Evolutionary conservation across 2,797 vertebrate species (phyloP).

Genomic region (Xiphorhynchus erythropygius): DNA sequence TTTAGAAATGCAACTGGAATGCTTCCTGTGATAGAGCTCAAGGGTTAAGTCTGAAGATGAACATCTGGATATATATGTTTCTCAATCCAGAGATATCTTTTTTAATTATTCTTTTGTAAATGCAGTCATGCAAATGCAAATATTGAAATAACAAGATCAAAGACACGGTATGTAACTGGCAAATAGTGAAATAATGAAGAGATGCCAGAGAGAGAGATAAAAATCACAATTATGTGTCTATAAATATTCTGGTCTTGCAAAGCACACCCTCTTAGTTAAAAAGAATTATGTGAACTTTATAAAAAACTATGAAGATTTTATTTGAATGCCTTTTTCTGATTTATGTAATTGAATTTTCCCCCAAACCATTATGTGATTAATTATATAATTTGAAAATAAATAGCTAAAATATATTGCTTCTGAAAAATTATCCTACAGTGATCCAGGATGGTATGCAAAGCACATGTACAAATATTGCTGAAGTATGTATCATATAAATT

Average conservation of each 20-base stretch:
- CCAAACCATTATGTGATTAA: neutral
- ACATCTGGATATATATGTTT: neutral
- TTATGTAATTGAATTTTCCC: neutral
- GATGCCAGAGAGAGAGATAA: conserved; percentile 6
- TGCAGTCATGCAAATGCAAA: neutral
- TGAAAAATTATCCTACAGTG: neutral
- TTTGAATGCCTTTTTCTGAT: neutral
- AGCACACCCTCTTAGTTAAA: neutral
- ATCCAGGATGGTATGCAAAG: neutral
- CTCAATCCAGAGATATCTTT: neutral
- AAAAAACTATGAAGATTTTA: neutral
- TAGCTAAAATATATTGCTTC: neutral
- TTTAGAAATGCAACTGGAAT: neutral
- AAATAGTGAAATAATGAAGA: conserved; percentile 15
- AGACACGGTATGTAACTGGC: neutral
- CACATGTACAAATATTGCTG: neutral
- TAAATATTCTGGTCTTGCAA: neutral
- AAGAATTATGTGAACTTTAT: neutral
- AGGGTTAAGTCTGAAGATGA: conserved; percentile 12
- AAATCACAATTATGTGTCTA: neutral
- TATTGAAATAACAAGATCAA: neutral
- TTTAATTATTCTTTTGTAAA: conserved; percentile 8
- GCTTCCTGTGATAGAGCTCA: neutral
- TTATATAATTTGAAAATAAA: neutral
- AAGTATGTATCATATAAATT: neutral